A percentile compares a stretch with the other conserved stretches of the same genome.
These are phyloP conservation scores for Marisa cornuarietis DNA, from an alignment of 1,140 invertebrate genomes.

Conservation along the genomic window DNA sequence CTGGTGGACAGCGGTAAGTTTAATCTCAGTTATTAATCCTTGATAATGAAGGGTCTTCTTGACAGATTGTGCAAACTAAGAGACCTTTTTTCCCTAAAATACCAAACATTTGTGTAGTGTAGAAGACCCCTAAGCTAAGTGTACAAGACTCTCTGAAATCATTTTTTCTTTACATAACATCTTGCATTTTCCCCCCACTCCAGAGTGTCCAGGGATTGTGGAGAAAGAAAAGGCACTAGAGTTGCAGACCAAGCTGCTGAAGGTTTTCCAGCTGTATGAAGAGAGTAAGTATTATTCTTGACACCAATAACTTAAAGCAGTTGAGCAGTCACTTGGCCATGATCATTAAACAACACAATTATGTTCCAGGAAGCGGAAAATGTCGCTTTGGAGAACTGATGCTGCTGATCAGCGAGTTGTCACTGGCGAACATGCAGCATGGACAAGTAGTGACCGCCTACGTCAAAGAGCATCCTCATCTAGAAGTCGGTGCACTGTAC, in stretches of 20 bases:
- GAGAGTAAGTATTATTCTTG: conserved; percentile 25
- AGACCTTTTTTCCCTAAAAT: neutral
- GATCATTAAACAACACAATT: neutral
- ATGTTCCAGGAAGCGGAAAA: conserved; percentile 30
- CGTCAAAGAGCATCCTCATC: conserved; percentile 30
- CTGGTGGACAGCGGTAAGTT: conserved; percentile 43
- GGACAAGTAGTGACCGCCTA: conserved; percentile 27
- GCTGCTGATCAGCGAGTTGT: conserved; percentile 36
- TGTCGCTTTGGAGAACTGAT: conserved; percentile 38
- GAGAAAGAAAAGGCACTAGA: conserved; percentile 22
- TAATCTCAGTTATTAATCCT: conserved; percentile 1
- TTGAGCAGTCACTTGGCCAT: neutral
- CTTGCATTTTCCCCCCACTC: neutral
- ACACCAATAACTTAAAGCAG: neutral
- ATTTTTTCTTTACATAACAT: neutral
- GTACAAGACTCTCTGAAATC: neutral
- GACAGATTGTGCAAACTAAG: too few relatives aligned
- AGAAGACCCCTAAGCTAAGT: too few relatives aligned
- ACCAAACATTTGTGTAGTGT: neutral
- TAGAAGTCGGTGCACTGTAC: conserved; percentile 37
- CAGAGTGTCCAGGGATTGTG: conserved; percentile 32
- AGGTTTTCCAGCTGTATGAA: conserved; percentile 34
- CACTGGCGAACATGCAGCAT: conserved; percentile 35
- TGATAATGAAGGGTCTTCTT: neutral
- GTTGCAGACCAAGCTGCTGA: conserved; percentile 26